Conservation (phyloP, 2,888 invertebrate species). For the Biston stratarius region DNA sequence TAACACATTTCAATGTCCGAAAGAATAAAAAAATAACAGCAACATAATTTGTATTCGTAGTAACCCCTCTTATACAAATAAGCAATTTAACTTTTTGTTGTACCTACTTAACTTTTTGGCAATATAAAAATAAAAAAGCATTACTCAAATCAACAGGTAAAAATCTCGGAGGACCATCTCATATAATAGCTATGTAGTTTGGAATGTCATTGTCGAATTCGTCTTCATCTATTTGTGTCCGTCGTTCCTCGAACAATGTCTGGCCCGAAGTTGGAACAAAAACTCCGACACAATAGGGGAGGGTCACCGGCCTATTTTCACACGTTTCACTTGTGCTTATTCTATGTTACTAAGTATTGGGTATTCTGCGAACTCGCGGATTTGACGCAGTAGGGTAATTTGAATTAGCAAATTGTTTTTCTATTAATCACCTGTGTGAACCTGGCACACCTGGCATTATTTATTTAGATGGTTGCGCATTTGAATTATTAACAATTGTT, state of each 20-base stretch:
- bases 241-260: constrained; percentile 45
- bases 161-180: neutral
- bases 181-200: constrained; percentile 6
- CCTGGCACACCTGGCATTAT: no score
- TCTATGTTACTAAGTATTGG: neutral
- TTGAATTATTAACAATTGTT: neutral
- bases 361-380: neutral
- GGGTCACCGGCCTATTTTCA: constrained; percentile 63
- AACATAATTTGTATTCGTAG: no score
- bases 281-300: constrained; percentile 65
- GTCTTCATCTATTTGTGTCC: constrained; percentile 29
- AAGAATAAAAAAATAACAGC: no score
- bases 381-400: neutral
- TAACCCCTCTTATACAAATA: no score
- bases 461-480: neutral
- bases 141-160: constrained; percentile 7
- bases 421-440: no score
- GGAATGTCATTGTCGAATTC: constrained; percentile 24
- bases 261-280: constrained; percentile 64
- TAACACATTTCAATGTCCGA: no score
- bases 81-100: no score
- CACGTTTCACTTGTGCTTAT: constrained; percentile 45
- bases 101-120: no score
- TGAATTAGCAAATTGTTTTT: no score
- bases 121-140: neutral